Conservation (phyloP, 1,140 invertebrate genomes). For the Halesus radiatus region DNA sequence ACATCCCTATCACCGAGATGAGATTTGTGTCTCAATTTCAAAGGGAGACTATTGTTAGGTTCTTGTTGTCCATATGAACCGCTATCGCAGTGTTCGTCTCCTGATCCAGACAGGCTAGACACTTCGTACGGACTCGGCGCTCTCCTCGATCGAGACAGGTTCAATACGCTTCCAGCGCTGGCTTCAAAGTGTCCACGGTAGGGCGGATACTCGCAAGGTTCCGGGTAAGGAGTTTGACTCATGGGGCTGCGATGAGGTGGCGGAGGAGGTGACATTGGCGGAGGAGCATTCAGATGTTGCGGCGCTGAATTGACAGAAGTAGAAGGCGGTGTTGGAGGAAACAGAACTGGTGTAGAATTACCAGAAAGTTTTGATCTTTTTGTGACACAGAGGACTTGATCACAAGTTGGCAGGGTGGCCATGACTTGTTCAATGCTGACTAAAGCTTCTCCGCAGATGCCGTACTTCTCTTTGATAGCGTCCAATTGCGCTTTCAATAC, state of each 20-base stretch:
- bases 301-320: slow-evolving; percentile 79
- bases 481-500: slow-evolving; percentile 92
- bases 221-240: slow-evolving; percentile 64
- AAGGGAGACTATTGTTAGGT: slow-evolving; percentile 75
- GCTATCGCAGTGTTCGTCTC: slow-evolving; percentile 76
- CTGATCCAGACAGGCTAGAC: slow-evolving; percentile 79
- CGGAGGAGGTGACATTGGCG: slow-evolving; percentile 56
- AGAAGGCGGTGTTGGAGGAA: slow-evolving; percentile 75
- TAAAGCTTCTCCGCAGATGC: slow-evolving; percentile 87
- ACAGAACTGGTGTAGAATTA: slow-evolving; percentile 68
- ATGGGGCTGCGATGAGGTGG: slow-evolving; percentile 68
- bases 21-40: slow-evolving; percentile 93
- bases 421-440: slow-evolving; percentile 90
- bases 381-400: slow-evolving; percentile 85
- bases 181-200: slow-evolving; percentile 69
- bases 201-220: slow-evolving; percentile 64
- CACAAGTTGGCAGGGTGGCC: slow-evolving; percentile 84
- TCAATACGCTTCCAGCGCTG: slow-evolving; percentile 74
- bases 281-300: slow-evolving; percentile 67
- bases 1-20: slow-evolving; percentile 90
- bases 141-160: slow-evolving; percentile 73
- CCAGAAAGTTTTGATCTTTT: slow-evolving; percentile 81
- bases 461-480: slow-evolving; percentile 94
- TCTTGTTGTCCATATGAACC: slow-evolving; percentile 63
- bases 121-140: slow-evolving; percentile 78